These are phyloP conservation scores for Panagrolaimus sp. DNA, from an alignment of 1,140 invertebrate species.

Conservation along the genomic window DNA sequence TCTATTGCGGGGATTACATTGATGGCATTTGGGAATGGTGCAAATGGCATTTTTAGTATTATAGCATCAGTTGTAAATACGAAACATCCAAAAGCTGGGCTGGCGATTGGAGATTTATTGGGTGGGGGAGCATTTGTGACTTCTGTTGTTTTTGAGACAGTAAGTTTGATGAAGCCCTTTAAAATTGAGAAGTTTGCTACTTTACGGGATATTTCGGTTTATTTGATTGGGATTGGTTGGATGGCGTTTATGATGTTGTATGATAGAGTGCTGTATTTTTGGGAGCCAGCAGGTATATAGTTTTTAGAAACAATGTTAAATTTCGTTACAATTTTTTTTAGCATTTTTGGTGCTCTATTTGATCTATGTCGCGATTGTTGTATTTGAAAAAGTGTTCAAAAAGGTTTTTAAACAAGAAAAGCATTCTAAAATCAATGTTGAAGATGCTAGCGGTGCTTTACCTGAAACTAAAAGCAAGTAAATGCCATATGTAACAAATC, in stretches of 20 bases:
- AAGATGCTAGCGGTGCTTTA: too few relatives aligned
- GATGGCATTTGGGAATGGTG: conserved; percentile 72
- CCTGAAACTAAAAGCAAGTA: too few relatives aligned
- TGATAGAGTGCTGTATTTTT: conserved; percentile 58
- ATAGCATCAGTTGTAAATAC: conserved; percentile 61
- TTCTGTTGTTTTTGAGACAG: conserved; percentile 65
- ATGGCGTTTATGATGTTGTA: conserved; percentile 60
- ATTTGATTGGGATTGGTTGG: conserved; percentile 62
- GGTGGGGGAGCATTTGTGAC: conserved; percentile 68
- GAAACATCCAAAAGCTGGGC: conserved; percentile 60
- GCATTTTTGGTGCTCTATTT: too few relatives aligned
- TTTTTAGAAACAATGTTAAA: background rate
- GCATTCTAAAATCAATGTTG: too few relatives aligned
- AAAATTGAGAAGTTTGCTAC: conserved; percentile 64
- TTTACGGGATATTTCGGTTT: conserved; percentile 66
- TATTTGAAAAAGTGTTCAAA: too few relatives aligned
- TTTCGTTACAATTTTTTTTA: too few relatives aligned
- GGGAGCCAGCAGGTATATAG: conserved; percentile 61
- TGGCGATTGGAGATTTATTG: conserved; percentile 64
- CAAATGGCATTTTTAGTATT: conserved; percentile 69
- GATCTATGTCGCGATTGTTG: too few relatives aligned
- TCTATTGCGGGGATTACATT: conserved; percentile 72
- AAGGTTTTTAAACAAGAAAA: too few relatives aligned
- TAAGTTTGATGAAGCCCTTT: conserved; percentile 64
- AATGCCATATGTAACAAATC: too few relatives aligned